A percentile compares a stretch with the other conserved stretches of the same genome.
Evolutionary conservation across 2,797 vertebrate species (phyloP).

Genomic region (Hemibagrus guttatus): DNA sequence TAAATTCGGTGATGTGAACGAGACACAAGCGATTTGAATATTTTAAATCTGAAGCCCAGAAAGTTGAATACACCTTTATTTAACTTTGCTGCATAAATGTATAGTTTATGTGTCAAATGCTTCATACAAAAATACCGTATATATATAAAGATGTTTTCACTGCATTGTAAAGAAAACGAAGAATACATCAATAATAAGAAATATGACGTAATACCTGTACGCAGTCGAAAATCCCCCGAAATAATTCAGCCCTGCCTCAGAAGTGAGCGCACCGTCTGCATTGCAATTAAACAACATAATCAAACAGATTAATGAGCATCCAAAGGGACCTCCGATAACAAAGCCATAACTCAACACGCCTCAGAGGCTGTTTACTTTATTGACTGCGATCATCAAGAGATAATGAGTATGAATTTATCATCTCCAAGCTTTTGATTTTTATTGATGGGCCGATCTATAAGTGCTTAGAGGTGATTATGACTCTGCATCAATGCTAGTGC

Average conservation of each 20-base stretch:
- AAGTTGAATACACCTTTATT: neutral
- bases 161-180: neutral
- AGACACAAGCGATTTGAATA: too few relatives aligned
- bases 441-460: slow-evolving; percentile 47
- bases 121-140: neutral
- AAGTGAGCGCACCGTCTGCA: slow-evolving; percentile 65
- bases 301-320: slow-evolving; percentile 71
- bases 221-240: neutral
- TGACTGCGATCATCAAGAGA: slow-evolving; percentile 28
- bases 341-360: slow-evolving; percentile 34
- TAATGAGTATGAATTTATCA: slow-evolving; percentile 45
- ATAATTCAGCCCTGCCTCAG: slow-evolving; percentile 11
- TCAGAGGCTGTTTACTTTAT: slow-evolving; percentile 38
- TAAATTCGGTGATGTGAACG: too few relatives aligned
- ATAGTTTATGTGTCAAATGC: neutral
- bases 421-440: slow-evolving; percentile 43
- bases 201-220: slow-evolving; percentile 4
- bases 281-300: slow-evolving; percentile 73
- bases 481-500: neutral
- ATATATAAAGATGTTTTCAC: neutral
- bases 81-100: neutral
- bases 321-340: slow-evolving; percentile 56
- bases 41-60: too few relatives aligned
- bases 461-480: slow-evolving; percentile 36
- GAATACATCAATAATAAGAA: neutral